phyloP scores from a whole-genome alignment of 2,113 vertebrate species.

The Chaetodon trifascialis region DNA sequence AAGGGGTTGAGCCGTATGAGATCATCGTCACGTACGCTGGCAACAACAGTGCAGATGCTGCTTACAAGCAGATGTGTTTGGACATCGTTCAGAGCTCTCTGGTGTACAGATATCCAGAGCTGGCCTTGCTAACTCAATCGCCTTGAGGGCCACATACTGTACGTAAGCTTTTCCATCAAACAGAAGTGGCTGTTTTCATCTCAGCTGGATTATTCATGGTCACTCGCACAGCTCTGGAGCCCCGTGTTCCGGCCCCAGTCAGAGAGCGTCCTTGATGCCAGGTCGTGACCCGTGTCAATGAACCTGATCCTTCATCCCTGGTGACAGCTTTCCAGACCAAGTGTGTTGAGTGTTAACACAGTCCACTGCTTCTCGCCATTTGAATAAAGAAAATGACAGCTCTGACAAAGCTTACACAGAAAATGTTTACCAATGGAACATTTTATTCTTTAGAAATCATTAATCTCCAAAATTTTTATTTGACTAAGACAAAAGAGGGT shows the following conservation, averaged over 20 bases:
- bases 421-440: not conserved
- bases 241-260: not conserved
- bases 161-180: slow-evolving; percentile 17
- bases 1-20: not conserved
- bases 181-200: slow-evolving; percentile 25
- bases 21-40: slow-evolving; percentile 16
- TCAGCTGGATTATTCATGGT: slow-evolving; percentile 21
- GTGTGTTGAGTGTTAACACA: not conserved
- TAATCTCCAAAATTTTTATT: not conserved
- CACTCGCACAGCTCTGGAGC: not conserved
- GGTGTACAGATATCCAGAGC: not conserved
- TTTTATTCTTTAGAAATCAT: not conserved
- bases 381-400: not conserved
- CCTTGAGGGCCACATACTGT: not conserved
- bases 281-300: slow-evolving; percentile 43
- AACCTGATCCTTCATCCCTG: slow-evolving; percentile 8
- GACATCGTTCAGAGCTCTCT: not conserved
- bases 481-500: not conserved
- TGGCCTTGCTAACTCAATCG: not conserved
- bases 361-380: not conserved
- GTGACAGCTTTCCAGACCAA: slow-evolving; percentile 27
- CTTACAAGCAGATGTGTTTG: slow-evolving; percentile 1
- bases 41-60: not conserved
- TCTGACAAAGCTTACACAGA: not conserved
- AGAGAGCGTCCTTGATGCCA: slow-evolving; percentile 41